Percentiles rank a stretch among this genome's conserved stretches.
Evolutionary conservation across 2,797 vertebrate species (phyloP).

Genomic region (Megaceryle alcyon): DNA sequence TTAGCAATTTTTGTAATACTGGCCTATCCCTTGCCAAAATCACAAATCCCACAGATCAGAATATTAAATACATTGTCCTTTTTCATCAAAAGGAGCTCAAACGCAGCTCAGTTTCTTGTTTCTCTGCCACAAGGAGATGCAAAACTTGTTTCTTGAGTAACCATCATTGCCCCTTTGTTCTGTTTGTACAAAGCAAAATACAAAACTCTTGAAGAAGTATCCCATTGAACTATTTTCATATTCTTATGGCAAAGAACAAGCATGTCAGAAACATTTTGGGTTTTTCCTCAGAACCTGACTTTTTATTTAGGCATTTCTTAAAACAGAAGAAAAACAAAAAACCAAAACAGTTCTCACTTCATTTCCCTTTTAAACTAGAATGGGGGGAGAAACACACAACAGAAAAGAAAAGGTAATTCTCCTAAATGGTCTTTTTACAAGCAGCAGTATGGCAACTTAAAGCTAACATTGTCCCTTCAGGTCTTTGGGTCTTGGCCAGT

Average conservation of each 20-base stretch:
- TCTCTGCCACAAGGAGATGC: not conserved
- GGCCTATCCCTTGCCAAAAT: not conserved
- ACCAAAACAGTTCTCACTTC: not conserved
- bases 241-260: constrained; percentile 1
- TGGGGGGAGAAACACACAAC: not conserved
- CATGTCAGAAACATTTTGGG: not conserved
- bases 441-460: not conserved
- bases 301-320: not conserved
- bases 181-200: constrained; percentile 40
- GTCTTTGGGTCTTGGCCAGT: not conserved
- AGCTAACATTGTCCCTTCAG: not conserved
- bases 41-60: not conserved
- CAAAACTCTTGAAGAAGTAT: constrained; percentile 6
- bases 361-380: constrained; percentile 31
- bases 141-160: not conserved
- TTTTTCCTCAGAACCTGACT: not conserved
- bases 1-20: not conserved
- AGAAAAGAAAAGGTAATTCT: not conserved
- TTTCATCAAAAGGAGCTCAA: not conserved
- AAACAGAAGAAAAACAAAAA: not conserved
- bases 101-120: not conserved
- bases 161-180: not conserved
- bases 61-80: not conserved
- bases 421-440: not conserved
- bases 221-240: constrained; percentile 31